Evolutionary conservation across 2,797 vertebrate species (phyloP).

Genomic region (Sebastes goodei): DNA sequence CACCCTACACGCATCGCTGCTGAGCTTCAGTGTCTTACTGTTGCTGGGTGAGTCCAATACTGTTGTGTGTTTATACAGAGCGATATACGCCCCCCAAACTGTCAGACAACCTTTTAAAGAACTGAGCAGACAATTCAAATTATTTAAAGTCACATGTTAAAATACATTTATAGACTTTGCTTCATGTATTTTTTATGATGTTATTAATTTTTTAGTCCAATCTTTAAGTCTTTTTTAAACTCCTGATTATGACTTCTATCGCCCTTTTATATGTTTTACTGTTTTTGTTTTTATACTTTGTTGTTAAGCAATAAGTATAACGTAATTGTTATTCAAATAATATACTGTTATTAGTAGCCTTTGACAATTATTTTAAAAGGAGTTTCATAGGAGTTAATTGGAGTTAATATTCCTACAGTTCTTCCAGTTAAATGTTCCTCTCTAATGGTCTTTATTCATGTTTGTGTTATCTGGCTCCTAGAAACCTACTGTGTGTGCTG

Average conservation of each 20-base stretch:
- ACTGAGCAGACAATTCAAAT: neutral
- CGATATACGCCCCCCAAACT: neutral
- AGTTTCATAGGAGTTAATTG: neutral
- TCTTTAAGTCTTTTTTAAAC: neutral
- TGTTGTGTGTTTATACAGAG: neutral
- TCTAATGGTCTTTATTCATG: neutral
- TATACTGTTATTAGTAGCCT: neutral
- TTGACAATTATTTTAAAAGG: neutral
- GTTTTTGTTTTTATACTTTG: neutral
- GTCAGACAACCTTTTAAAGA: neutral
- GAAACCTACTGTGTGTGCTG: neutral
- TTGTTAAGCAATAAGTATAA: neutral
- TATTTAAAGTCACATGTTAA: neutral
- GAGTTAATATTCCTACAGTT: neutral
- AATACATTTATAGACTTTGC: neutral
- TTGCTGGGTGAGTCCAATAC: conserved; percentile 87
- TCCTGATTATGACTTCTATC: neutral
- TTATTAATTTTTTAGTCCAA: neutral
- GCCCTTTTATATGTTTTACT: neutral
- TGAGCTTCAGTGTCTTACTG: conserved; percentile 95
- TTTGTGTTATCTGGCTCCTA: neutral
- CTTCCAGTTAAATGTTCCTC: neutral
- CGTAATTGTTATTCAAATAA: neutral
- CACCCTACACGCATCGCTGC: conserved; percentile 95
- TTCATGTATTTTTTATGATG: neutral